These are phyloP conservation scores for Phacellophora camtschatica DNA, from an alignment of 30 jellyfish, hydroid and myxozoan species.

Conservation along the genomic window DNA sequence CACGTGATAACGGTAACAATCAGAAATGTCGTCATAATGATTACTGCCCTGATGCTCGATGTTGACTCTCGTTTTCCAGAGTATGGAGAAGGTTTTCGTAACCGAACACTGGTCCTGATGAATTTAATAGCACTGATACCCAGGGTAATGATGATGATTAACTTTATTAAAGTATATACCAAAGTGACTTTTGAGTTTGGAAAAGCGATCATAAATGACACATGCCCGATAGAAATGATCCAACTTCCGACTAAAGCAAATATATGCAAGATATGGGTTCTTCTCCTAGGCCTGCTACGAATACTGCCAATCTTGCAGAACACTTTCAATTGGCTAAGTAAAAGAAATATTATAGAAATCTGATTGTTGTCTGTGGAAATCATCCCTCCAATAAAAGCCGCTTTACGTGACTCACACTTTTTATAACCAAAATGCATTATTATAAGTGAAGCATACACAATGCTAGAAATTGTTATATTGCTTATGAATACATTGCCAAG, in stretches of 20 bases:
- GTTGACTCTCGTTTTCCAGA: neutral
- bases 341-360: constrained; percentile 33
- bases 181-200: neutral
- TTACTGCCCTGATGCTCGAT: neutral
- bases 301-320: neutral
- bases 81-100: neutral
- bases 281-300: neutral
- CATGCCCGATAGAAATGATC: constrained; percentile 23
- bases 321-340: neutral
- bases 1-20: constrained; percentile 20
- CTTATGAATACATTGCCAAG: constrained; percentile 38
- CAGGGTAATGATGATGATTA: neutral
- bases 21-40: constrained; percentile 22
- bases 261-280: neutral
- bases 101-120: constrained; percentile 6
- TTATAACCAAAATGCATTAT: neutral
- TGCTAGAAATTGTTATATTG: constrained; percentile 43
- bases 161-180: constrained; percentile 7
- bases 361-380: constrained; percentile 31
- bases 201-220: neutral
- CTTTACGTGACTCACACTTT: constrained; percentile 11
- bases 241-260: constrained; percentile 18
- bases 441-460: neutral
- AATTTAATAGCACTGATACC: neutral
- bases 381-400: constrained; percentile 7